Evolutionary conservation across 2,888 invertebrate species (phyloP), one percentile per base, ranked within the genome.

Genomic region (Leptinotarsa peninsularis): DNA sequence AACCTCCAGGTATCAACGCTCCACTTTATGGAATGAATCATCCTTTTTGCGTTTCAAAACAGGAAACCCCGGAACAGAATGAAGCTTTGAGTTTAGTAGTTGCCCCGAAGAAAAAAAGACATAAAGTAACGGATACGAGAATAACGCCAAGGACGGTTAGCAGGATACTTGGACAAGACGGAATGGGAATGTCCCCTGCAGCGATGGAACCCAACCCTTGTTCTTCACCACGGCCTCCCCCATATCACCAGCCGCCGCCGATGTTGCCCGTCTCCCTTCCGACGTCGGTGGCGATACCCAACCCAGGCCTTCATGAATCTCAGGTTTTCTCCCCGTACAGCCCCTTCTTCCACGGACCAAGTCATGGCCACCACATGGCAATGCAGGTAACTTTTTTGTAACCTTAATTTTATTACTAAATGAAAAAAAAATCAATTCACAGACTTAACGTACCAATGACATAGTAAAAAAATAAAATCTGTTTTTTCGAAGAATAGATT

Each of bases 201-300:
- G 83, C 84, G 72, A 90, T 86, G 90, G 95, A 87, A 92, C 94
- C 84, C 90, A 93, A 84, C 73, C 89, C 90, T 77, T 91, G 90
- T 85, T 92, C 93, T 82, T 94, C 95, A 72, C 89, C 88, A 21
- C 81, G 88, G 78, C 88, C 88, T 70, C 87, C 87, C 72, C 94
- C 94, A 80, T 92, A 95, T 85, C 92, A 93, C 84, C 89, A 92
- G 85, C 92, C 92, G 83, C 95, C 95, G 72, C 94, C 96, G 75
- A 95, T 96, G 90, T 92, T 97, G 90, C 94, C 94, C 82, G 94
- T 94, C 81, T 95, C 96, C 85, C 91, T 98, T 88, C 97, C 98
- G 82, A 98, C 98, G 77, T 96, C 97, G 79, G 98, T 98, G 86
- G 98, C 98, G 88, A 98, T 98, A 88, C 96, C 98, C 77, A 98